Evolutionary conservation across 1,140 invertebrate genomes (phyloP).

Genomic region (Aethina tumida): DNA sequence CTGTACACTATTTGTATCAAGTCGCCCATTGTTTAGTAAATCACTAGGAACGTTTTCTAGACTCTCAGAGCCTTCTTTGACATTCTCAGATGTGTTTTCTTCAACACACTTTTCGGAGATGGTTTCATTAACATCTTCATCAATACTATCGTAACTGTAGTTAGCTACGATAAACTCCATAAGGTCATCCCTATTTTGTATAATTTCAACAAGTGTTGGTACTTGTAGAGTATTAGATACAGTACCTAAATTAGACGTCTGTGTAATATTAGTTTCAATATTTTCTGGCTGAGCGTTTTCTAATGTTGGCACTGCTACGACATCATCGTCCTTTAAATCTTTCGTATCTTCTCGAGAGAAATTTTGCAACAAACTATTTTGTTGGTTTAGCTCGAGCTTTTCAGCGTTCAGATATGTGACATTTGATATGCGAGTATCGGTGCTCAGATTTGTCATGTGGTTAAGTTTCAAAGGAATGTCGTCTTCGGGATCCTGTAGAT

Average conservation of each 20-base stretch:
- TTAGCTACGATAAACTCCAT: conserved; percentile 25
- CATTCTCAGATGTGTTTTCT: background rate
- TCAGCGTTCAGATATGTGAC: no score
- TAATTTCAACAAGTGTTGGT: conserved; percentile 19
- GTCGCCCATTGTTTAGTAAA: no score
- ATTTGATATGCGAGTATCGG: no score
- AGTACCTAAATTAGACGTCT: background rate
- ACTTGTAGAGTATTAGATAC: conserved; percentile 7
- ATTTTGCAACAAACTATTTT: no score
- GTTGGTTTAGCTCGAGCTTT: no score
- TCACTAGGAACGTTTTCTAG: background rate
- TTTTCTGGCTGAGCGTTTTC: background rate
- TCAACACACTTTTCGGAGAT: no score
- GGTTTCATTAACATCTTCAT: no score
- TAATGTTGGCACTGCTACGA: background rate
- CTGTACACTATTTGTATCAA: no score
- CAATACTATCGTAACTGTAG: conserved; percentile 16
- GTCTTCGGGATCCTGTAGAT: no score
- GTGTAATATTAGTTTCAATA: background rate
- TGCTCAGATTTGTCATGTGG: no score
- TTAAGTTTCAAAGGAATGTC: no score
- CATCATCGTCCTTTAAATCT: background rate
- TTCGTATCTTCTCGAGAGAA: background rate
- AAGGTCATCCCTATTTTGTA: conserved; percentile 24
- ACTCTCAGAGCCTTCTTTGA: conserved; percentile 1